Evolutionary conservation across 2,888 invertebrate species (phyloP), one percentile per base, ranked within the genome.

Genomic region (Ethmia dodecea): DNA sequence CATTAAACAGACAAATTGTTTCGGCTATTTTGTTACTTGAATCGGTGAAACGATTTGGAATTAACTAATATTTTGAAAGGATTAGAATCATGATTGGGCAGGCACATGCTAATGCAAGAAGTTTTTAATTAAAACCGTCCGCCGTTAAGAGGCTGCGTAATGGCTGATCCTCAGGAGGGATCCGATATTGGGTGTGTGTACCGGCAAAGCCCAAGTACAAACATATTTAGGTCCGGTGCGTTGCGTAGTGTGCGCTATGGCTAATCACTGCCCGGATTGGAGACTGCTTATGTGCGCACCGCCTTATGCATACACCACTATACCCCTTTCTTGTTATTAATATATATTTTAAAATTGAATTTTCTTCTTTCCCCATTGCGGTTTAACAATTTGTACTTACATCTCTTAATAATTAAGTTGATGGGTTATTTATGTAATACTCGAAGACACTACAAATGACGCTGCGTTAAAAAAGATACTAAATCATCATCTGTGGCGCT

Each of bases 121-220:
- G 84, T 84, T 84, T 86, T 86, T 86, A 86, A 86, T 86, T 86
- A 86, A 86, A 86, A 80, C 75, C 75, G 78, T 68, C 70, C 70
- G 73, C 63, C 69, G 83, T 74, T 81, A 86, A 84, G 84, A 84
- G 84, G 81, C 81, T 79, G 72, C 71, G 77, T 81, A 83, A 83
- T 80, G 71, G 80, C 72, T 72, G 77, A 81, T 80, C 80, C 80
- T 74, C 71, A 62, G 66, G 71, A 78, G 79, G 79, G 81, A 72
- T 70, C 72, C 74, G 70, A 77, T 80, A 80, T 81, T 78, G 79
- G 76, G 76, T 71, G 70, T 55, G 52, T 75, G 69, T 74, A 70
- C 69, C 44, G 63, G 57, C 50, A 69, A 77, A 86, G 81, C 80
- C 79, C 60, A 69, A 75, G 74, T 65, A 80, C 84, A 86, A 86